Evolutionary conservation across 1,140 invertebrate genomes (phyloP), one percentile per base, ranked within the genome.

Genomic region (Drosophila gunungcola): DNA sequence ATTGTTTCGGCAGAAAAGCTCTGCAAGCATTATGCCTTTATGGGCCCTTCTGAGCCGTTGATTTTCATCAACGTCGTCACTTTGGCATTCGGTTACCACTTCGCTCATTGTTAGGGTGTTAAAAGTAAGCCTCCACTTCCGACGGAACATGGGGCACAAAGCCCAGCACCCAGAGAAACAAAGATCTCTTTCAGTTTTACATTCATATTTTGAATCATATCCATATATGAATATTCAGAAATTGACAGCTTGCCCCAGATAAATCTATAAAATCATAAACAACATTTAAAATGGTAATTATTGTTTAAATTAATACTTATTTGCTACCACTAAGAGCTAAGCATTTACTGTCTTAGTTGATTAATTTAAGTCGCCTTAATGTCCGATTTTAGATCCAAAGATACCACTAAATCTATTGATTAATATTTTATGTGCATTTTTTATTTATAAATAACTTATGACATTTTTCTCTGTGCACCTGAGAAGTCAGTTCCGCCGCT

Each of bases 51-150:
- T 36, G 39, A 46, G 43, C 9, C 12, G 39, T 12, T 89, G 39
- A 12, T 89, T 88, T 88, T 64, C 80, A 74, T 80, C 64, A 63
- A 45, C 67, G 45, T 65, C 80, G 80, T 89, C 83, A 89, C 85
- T 76, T 61, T 46, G 41, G 58, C 61, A 25, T 48, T 48, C 46
- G 13, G 49, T 68, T 70, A 38, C 41, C 43, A 34, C 32, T 45
- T 21, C 52, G 36, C 61, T 55, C 51, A 62, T 85, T 73, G 81
- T 85, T 49, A 11, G 32, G 43, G 51, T 70, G 61, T 62, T 56
- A 63, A 46, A 46, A 41, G 39, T 69, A 69, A 69, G 67, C 64
- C 64, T 48, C 49, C 46, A 51, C 73, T 76, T 76, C 74, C 73
- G 73, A 60, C 29, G 60, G 38, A 51, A 65, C 21, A 12, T 21